These are phyloP conservation scores for Gallinago solitaria DNA, from an alignment of 2,797 vertebrate genomes.

Conservation along the genomic window DNA sequence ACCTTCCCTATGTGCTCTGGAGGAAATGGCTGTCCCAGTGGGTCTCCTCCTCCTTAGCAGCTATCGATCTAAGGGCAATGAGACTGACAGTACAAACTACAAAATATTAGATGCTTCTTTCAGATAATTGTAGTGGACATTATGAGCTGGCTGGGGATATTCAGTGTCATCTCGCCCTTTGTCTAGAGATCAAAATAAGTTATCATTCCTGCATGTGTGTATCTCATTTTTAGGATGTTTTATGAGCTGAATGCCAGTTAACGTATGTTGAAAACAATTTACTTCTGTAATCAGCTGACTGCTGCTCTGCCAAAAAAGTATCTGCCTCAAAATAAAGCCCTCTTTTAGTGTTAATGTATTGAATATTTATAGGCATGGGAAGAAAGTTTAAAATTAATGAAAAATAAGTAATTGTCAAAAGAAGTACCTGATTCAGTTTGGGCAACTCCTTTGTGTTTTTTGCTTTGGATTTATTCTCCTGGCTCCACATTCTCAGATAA, in stretches of 20 bases:
- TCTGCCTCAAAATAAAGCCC: not conserved
- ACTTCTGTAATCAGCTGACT: not conserved
- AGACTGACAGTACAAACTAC: not conserved
- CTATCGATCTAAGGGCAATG: not conserved
- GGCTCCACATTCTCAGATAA: constrained; percentile 92
- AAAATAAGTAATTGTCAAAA: not conserved
- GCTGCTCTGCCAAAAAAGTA: not conserved
- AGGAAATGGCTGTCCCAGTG: not conserved
- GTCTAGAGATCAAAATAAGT: not conserved
- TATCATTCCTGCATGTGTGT: rapidly evolving
- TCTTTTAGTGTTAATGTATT: not conserved
- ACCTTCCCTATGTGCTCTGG: not conserved
- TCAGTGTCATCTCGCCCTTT: not conserved
- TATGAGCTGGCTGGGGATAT: not conserved
- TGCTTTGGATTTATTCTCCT: constrained; percentile 87
- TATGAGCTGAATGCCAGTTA: not conserved
- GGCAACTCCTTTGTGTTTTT: constrained; percentile 90
- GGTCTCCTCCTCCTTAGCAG: not conserved
- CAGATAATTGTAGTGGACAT: not conserved
- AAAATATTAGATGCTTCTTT: not conserved
- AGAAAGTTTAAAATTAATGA: not conserved
- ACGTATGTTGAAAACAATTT: not conserved
- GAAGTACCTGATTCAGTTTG: constrained; percentile 90
- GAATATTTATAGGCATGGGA: not conserved
- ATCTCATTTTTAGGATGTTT: not conserved